phyloP scores from a whole-genome alignment of 2,797 vertebrate species.

The Cyprinella venusta region DNA sequence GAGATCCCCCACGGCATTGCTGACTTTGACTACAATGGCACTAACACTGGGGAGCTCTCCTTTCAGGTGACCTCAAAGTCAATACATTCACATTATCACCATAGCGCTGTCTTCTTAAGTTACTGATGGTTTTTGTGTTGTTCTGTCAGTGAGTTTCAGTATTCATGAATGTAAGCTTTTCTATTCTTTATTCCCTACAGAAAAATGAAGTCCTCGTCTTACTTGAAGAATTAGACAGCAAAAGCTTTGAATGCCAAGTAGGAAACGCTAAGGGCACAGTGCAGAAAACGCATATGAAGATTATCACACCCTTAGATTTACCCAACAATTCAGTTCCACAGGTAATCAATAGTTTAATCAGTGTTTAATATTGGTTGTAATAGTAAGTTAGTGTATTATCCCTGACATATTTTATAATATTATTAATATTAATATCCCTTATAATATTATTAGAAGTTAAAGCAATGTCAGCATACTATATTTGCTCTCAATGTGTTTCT shows the following conservation, averaged over 20 bases:
- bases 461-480: background rate
- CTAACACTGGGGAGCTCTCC: conserved; percentile 76
- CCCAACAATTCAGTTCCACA: conserved; percentile 43
- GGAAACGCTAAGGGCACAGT: conserved; percentile 76
- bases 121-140: background rate
- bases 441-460: background rate
- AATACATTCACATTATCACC: background rate
- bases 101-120: background rate
- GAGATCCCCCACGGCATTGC: conserved; percentile 84
- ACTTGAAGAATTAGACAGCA: conserved; percentile 74
- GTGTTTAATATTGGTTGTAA: background rate
- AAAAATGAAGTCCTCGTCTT: conserved; percentile 83
- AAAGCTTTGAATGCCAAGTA: conserved; percentile 81
- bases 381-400: background rate
- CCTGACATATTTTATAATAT: background rate
- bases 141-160: background rate
- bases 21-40: conserved; percentile 77
- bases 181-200: conserved; percentile 65
- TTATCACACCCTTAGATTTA: conserved; percentile 78
- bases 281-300: conserved; percentile 77
- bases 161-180: background rate
- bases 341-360: conserved; percentile 61
- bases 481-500: conserved; percentile 32
- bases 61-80: conserved; percentile 81
- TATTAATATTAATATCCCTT: too few relatives aligned